Evolutionary conservation across 2,888 invertebrate species (phyloP), one percentile per base, ranked within the genome.

Genomic region (Acronicta leporina): DNA sequence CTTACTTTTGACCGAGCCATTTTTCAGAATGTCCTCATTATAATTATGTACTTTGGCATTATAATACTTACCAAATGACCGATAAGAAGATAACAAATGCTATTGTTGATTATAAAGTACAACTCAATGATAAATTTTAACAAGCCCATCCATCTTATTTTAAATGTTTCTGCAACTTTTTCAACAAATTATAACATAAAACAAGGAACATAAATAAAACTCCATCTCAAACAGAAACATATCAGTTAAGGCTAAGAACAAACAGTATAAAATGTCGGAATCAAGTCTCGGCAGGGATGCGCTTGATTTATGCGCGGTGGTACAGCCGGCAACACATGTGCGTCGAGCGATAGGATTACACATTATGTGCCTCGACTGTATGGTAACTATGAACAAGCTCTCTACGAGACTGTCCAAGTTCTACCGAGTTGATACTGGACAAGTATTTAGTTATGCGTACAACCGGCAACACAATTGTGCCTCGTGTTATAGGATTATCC

Each of bases 341-440:
- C 73, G 77, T 71, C 75, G 52, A 74, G 68, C 77, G 73, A 67
- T 76, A 76, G 81, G 77, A 81, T 83, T 84, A 82, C 84, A 81
- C 66, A 66, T 68, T 77, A 68, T 78, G 71, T 79, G 77, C 62
- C 58, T 62, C 47, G 13, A 15, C 25, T 35, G 33, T 45, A 49
- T 51, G 58, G 62, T 53, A 51, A 8, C 46, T 54, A 14, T 41
- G 25, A 25, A 6, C 20, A 6, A 0, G 13, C 20, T 41, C n/a
- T 44, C 30, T 16, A 41, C 20, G 51, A 40, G 64, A 68, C 68
- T 55, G 48, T 64, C 43, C 38, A 8, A 33, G 15, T 46, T 14
- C 27, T 46, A 0, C 9, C 8, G 14, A 5, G 38, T 38, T 38
- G 38, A 6, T n/a, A n/a, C n/a, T 38, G 38, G 38, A n/a, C n/a